Conservation (phyloP, 2,113 vertebrate species). For the Pachycephala philippinensis region DNA sequence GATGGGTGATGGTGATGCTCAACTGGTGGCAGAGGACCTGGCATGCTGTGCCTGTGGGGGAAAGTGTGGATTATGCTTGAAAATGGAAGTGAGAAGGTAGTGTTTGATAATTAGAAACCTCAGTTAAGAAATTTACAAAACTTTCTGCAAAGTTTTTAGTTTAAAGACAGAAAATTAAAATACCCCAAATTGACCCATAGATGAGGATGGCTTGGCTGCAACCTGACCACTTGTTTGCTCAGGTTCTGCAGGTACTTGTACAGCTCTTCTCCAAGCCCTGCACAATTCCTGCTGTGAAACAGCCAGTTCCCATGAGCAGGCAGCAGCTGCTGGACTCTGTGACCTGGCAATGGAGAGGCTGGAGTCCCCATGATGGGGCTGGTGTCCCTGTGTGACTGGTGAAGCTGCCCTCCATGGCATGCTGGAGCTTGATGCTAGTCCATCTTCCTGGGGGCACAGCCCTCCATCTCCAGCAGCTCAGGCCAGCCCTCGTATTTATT, state of each 20-base stretch:
- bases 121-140: not conserved
- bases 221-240: not conserved
- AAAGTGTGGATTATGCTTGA: not conserved
- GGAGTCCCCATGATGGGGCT: not conserved
- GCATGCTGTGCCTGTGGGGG: not conserved
- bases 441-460: constrained; percentile 77
- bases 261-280: not conserved
- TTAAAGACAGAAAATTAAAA: not conserved
- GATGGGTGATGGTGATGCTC: not conserved
- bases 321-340: not conserved
- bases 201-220: not conserved
- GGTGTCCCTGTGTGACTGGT: not conserved
- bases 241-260: not conserved
- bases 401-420: not conserved
- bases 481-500: constrained; percentile 88
- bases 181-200: not conserved
- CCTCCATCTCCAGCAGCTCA: constrained; percentile 75
- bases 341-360: not conserved
- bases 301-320: not conserved
- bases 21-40: not conserved
- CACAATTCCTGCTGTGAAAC: not conserved
- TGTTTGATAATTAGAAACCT: not conserved
- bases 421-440: constrained; percentile 5
- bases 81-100: not conserved
- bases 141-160: not conserved